These are phyloP conservation scores for Ptilorrhoa leucosticta DNA, from an alignment of 2,113 vertebrate genomes.

Conservation along the genomic window DNA sequence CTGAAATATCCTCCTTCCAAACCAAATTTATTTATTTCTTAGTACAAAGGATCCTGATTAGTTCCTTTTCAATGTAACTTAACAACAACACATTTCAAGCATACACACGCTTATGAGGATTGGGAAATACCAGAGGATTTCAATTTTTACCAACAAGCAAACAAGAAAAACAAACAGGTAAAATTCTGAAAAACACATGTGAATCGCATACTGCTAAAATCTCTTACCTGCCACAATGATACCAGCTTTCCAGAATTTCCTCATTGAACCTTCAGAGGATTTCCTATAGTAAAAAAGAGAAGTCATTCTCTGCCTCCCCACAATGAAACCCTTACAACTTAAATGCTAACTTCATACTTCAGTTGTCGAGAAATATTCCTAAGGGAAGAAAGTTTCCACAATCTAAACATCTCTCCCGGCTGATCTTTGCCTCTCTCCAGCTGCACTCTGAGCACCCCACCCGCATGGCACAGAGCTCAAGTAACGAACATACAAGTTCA, in stretches of 20 bases:
- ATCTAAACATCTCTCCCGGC: accelerated
- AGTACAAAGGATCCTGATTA: background rate
- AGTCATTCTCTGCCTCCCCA: background rate
- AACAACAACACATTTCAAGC: background rate
- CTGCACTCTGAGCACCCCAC: accelerated
- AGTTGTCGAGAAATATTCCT: background rate
- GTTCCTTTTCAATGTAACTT: background rate
- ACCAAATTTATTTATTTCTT: background rate
- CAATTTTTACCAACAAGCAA: background rate
- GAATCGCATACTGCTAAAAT: background rate
- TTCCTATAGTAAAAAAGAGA: background rate
- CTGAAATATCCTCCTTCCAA: background rate
- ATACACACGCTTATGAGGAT: accelerated
- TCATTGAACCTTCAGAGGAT: background rate
- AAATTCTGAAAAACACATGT: background rate
- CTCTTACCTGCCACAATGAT: background rate
- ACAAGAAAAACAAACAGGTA: background rate
- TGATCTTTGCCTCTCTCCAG: background rate
- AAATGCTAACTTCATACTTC: background rate
- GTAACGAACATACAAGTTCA: background rate
- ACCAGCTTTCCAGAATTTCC: background rate
- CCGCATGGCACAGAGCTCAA: accelerated
- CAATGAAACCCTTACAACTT: background rate
- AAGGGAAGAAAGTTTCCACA: background rate
- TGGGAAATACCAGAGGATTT: background rate